Evolutionary conservation across 2,113 vertebrate species (phyloP), one percentile per base, ranked within the genome.

Genomic region (Arenaria interpres): DNA sequence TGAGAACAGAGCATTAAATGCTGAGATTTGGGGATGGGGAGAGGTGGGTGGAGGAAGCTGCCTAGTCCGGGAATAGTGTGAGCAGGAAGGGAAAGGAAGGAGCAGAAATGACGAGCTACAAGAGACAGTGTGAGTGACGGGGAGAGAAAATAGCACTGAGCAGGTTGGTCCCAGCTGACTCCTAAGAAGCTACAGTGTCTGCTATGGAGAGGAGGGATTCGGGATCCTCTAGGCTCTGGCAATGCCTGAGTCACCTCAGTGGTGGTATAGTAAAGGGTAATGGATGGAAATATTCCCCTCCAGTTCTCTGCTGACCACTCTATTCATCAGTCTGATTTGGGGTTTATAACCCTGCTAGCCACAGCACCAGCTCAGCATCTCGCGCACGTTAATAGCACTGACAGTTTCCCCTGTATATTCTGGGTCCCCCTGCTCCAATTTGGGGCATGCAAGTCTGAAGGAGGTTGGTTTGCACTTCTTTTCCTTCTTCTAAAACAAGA

Each of bases 21-120:
- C 13, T 28, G 77, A 86, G 76, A 91, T 86, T 33, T 85, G 74
- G 81, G 87, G 63, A 66, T 5, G 14, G 76, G 56, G 86, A 91
- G 45, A 96, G 81, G 92, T 94, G 91, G 93, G 96, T 93, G 89
- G 96, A 89, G 81, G 87, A 95, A 94, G 84, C 88, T 91, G 89
- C 78, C 78, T 78, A 30, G 87, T 75, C 62, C 3, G 2, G 71
- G 77, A 94, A 66, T 53, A 95, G 90, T 20, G 62, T 62, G 84
- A 96, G 73, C 76, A 66, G 83, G 82, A 92, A 88, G 46, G 60
- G 68, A 90, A 85, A 89, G 71, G 80, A 86, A 77, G 54, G 71
- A 90, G 54, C 59, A 90, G 88, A 74, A 96, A 46, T 18, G n/a
- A 81, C 75, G 62, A 88, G 82, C 60, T 85, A 33, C 59, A 85